Base-by-base conservation (phyloP, 2,113 vertebrate species). In the Herpailurus yagouaroundi region DNA sequence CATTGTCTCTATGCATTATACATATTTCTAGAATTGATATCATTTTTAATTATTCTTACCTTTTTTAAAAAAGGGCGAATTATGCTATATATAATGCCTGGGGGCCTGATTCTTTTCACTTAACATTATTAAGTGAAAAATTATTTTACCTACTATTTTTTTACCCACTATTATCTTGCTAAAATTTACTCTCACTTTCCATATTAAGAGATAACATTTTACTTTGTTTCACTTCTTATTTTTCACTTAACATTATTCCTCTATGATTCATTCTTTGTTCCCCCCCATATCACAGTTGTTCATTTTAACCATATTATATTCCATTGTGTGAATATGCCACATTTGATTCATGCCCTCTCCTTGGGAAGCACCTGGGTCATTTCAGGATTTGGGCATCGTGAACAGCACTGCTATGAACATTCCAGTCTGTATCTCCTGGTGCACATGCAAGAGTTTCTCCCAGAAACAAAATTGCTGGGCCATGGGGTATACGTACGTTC, bases 101-200 rank as follows among this genome's bases (percentile, higher is more conserved):
- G 25, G 18, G 9, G 19, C 10, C 52, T 38, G 25, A 66, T 14
- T 82, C 81, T 90, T 86, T 52, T 29, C 31, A 73, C 21, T 64
- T 91, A 89, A 27, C 55, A 82, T 57, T 36, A 83, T 8, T 84
- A 45, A 92, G 27, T 89, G 38, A 85, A 68, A 87, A 81, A 66
- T 36, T 76, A 57, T 66, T 82, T 92, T 21, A 23, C 55, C 27
- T 80, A 60, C 14, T 41, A 31, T 9, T 57, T 91, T 68, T 86
- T 81, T 10, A 69, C 15, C 69, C 19, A 33, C 33, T 45, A 52
- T 60, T 38, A 45, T 21, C 33, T 82, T 77, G 52, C 68, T 55
- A 86, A 76, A 41, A 73, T 11, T 57, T 41, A 55, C 15, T 38
- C 73, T 91, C 82, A 64, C 36, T 86, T 74, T 89, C 60, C 60